These are phyloP conservation scores for Epizoanthus fatuus DNA, from an alignment of 92 coral and sea anemone species.

Conservation along the genomic window DNA sequence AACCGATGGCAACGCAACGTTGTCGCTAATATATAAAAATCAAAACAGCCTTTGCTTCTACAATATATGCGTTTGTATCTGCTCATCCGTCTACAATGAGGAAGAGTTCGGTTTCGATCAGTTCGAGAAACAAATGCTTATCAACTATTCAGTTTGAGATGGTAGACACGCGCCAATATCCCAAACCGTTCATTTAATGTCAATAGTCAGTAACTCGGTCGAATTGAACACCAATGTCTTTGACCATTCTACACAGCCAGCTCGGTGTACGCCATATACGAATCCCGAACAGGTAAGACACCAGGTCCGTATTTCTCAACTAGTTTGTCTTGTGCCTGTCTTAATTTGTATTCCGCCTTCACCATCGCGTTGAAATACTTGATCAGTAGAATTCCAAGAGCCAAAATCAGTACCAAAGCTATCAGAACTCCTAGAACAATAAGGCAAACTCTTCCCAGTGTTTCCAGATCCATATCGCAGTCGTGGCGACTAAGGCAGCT, in stretches of 20 bases:
- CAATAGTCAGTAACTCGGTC: background rate
- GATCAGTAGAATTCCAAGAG: constrained; percentile 8
- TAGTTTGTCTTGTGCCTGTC: constrained; percentile 41
- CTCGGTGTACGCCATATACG: constrained; percentile 36
- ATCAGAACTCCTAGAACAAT: constrained; percentile 30
- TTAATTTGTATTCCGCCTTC: constrained; percentile 33
- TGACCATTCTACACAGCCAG: constrained; percentile 5
- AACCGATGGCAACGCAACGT: too few species aligned
- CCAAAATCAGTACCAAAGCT: constrained; percentile 12
- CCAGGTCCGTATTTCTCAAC: constrained; percentile 31
- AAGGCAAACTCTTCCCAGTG: constrained; percentile 8
- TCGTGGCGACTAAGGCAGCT: background rate
- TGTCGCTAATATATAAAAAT: background rate
- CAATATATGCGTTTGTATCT: too few species aligned
- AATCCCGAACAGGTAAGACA: constrained; percentile 28
- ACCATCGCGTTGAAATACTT: constrained; percentile 42
- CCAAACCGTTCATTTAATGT: background rate
- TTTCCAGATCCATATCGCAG: constrained; percentile 23
- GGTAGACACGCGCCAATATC: too few species aligned
- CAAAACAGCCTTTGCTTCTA: too few species aligned
- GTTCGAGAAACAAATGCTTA: too few species aligned
- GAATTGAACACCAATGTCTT: background rate
- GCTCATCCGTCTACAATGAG: too few species aligned
- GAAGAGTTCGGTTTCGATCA: too few species aligned
- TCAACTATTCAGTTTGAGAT: too few species aligned